Conservation (phyloP, 2,888 invertebrate genomes). For the Tiliacea aurago region DNA sequence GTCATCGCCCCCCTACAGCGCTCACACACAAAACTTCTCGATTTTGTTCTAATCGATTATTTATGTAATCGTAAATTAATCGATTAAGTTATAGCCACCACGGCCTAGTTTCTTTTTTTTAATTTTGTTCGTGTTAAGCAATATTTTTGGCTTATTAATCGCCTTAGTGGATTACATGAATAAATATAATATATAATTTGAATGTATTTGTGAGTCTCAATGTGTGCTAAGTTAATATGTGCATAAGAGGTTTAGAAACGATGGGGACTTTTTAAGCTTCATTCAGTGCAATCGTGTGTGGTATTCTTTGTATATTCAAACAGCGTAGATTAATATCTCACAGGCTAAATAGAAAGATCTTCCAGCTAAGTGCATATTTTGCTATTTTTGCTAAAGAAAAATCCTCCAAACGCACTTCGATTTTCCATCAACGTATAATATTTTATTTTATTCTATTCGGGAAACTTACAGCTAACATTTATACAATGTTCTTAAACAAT, state of each 20-base stretch:
- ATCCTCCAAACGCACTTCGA: not conserved
- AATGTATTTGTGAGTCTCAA: slow-evolving; percentile 53
- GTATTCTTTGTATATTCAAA: slow-evolving; percentile 33
- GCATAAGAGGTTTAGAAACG: slow-evolving; percentile 38
- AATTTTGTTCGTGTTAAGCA: slow-evolving; percentile 69
- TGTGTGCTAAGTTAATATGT: slow-evolving; percentile 51
- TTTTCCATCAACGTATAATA: too few relatives aligned
- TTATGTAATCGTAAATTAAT: slow-evolving; percentile 76
- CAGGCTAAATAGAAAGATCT: not conserved
- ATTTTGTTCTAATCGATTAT: slow-evolving; percentile 79
- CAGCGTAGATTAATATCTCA: not conserved
- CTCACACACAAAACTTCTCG: slow-evolving; percentile 70
- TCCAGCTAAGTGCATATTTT: not conserved
- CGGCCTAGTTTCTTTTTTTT: slow-evolving; percentile 73
- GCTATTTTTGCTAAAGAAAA: not conserved
- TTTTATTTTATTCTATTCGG: too few relatives aligned
- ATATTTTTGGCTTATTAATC: slow-evolving; percentile 65
- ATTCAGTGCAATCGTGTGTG: slow-evolving; percentile 45
- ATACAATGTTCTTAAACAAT: too few relatives aligned
- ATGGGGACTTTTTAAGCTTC: slow-evolving; percentile 38
- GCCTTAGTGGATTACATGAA: slow-evolving; percentile 65
- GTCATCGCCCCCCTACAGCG: slow-evolving; percentile 59
- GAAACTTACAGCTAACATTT: too few relatives aligned
- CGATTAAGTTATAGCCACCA: slow-evolving; percentile 73
- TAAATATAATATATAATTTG: slow-evolving; percentile 64